Evolutionary conservation across 1,140 invertebrate genomes (phyloP).

Genomic region (Cherax destructor): DNA sequence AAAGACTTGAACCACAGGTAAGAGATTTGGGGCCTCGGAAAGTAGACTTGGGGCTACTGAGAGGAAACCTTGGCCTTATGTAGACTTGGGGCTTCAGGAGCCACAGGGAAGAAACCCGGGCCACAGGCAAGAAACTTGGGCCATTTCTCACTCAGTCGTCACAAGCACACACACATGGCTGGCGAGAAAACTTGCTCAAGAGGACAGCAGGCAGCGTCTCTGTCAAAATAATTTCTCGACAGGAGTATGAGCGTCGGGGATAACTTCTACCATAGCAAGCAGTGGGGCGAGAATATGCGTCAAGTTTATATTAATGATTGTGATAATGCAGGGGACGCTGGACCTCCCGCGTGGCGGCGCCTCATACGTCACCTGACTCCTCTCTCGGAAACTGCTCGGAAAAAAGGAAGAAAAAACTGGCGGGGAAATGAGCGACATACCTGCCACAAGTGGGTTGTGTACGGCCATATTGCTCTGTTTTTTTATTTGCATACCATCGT

Average conservation of each 20-base stretch:
- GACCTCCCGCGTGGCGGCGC: conserved; percentile 32
- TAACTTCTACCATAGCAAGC: neutral
- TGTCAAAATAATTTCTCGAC: neutral
- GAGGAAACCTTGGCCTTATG: too few relatives aligned
- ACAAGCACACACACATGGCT: too few relatives aligned
- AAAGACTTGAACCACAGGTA: too few relatives aligned
- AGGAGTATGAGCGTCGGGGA: neutral
- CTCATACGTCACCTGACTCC: conserved; percentile 27
- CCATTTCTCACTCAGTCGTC: too few relatives aligned
- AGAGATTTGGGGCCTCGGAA: too few relatives aligned
- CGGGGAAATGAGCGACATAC: conserved; percentile 14
- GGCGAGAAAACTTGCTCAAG: too few relatives aligned
- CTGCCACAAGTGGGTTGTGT: neutral
- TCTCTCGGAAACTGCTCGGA: conserved; percentile 15
- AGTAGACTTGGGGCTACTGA: too few relatives aligned
- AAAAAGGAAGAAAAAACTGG: conserved; percentile 16
- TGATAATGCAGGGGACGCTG: conserved; percentile 23
- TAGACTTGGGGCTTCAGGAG: too few relatives aligned
- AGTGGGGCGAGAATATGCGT: conserved; percentile 22
- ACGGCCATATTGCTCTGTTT: conserved; percentile 1
- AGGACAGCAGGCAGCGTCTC: too few relatives aligned
- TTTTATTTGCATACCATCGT: neutral
- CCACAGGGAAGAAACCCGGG: too few relatives aligned
- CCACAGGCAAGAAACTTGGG: too few relatives aligned
- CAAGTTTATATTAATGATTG: conserved; percentile 51